phyloP scores from a whole-genome alignment of 64 coral and sea anemone genomes.

The Actinia tenebrosa region DNA sequence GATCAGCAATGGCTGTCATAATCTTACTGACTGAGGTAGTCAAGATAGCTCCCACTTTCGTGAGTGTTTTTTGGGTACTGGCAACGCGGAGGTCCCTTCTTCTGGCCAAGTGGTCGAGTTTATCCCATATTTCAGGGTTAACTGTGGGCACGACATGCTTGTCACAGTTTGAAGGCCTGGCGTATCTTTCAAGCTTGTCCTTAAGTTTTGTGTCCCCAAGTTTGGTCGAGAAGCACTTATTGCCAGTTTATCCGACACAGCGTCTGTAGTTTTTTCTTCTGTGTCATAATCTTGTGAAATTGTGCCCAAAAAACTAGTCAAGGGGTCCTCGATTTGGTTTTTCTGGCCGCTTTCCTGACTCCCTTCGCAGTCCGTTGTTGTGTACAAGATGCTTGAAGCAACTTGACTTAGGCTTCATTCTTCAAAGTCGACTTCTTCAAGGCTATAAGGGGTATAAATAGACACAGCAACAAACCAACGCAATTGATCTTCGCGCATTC shows the following conservation, averaged over 20 bases:
- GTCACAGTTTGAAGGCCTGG: slow-evolving; percentile 41
- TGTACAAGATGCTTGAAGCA: background rate
- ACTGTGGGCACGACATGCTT: slow-evolving; percentile 17
- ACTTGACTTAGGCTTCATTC: background rate
- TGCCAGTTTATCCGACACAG: slow-evolving; percentile 23
- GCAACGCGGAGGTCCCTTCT: slow-evolving; percentile 9
- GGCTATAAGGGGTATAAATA: background rate
- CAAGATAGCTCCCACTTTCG: slow-evolving; percentile 28
- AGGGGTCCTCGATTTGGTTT: background rate
- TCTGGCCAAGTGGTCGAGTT: slow-evolving; percentile 19
- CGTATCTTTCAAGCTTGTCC: slow-evolving; percentile 26
- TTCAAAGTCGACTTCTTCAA: background rate
- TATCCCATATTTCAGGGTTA: slow-evolving; percentile 9
- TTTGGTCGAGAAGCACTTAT: slow-evolving; percentile 26
- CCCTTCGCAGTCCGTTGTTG: background rate
- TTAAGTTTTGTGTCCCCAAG: slow-evolving; percentile 31
- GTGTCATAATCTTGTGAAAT: slow-evolving; percentile 35
- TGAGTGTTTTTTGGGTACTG: slow-evolving; percentile 19
- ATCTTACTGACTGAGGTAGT: background rate
- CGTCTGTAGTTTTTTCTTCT: slow-evolving; percentile 16
- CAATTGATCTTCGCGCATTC: background rate
- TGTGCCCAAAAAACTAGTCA: background rate
- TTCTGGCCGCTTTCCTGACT: background rate
- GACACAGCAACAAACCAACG: background rate
- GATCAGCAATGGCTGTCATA: background rate